Percentiles rank a stretch among this genome's conserved stretches.
phyloP scores from a whole-genome alignment of 2,797 vertebrate species.

The Lacerta viridis region DNA sequence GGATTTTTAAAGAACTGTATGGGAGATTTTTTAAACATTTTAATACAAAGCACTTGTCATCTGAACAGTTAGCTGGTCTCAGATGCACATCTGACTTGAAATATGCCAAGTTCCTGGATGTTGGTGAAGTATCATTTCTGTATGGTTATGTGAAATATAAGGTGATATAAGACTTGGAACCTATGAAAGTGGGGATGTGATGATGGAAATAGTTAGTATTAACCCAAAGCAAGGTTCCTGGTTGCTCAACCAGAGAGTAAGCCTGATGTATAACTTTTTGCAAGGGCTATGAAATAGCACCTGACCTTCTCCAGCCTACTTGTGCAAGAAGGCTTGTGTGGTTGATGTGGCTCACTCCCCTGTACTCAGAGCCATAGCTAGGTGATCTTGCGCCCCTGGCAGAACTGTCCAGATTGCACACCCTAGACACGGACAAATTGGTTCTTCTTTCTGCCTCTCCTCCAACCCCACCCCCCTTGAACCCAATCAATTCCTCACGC shows the following conservation, averaged over 20 bases:
- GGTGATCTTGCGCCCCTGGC: too few species aligned
- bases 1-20: conserved; percentile 52
- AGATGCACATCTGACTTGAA: conserved; percentile 41
- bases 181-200: not conserved
- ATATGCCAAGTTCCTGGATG: not conserved
- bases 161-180: too few species aligned
- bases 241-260: not conserved
- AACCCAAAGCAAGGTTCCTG: not conserved
- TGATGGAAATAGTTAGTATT: not conserved
- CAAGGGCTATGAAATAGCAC: not conserved
- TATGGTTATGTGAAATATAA: not conserved
- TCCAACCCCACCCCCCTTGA: too few species aligned
- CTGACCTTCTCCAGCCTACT: not conserved
- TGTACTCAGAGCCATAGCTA: not conserved
- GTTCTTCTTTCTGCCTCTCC: too few species aligned
- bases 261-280: not conserved
- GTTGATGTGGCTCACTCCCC: not conserved
- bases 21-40: conserved; percentile 42
- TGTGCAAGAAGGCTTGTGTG: not conserved
- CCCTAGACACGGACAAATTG: too few species aligned
- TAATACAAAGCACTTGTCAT: conserved; percentile 21
- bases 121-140: not conserved
- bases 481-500: too few species aligned
- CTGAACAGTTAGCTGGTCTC: not conserved
- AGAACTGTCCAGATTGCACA: too few species aligned